phyloP scores from a whole-genome alignment of 2,113 vertebrate species.

The Misgurnus anguillicaudatus region DNA sequence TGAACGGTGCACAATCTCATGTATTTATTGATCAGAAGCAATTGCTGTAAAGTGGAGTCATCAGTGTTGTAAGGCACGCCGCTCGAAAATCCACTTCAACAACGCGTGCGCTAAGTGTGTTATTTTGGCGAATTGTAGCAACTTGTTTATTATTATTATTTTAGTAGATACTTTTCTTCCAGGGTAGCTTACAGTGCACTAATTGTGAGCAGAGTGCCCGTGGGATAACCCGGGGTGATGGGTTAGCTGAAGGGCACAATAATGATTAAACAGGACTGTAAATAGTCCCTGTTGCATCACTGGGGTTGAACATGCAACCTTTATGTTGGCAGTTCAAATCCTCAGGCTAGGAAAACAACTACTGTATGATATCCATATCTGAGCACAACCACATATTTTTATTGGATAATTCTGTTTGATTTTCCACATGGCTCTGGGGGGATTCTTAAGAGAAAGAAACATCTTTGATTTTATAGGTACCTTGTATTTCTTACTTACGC shows the following conservation, averaged over 20 bases:
- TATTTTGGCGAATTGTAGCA: background rate
- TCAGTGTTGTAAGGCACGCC: background rate
- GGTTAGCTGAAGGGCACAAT: slow-evolving; percentile 15
- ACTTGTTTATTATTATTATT: background rate
- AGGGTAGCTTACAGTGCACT: background rate
- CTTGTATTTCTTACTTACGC: too few relatives aligned
- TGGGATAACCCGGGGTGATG: slow-evolving; percentile 28
- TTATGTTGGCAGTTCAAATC: background rate
- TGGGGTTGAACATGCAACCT: background rate
- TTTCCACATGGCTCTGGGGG: background rate
- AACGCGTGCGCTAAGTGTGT: slow-evolving; percentile 9
- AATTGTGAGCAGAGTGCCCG: slow-evolving; percentile 2
- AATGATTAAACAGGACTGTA: background rate
- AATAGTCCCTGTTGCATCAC: background rate
- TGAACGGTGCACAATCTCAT: slow-evolving; percentile 8
- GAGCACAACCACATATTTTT: background rate
- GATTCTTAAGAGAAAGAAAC: background rate
- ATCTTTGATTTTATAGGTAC: background rate
- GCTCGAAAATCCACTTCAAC: background rate
- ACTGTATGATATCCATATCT: background rate
- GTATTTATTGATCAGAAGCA: slow-evolving; percentile 46
- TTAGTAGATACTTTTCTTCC: slow-evolving; percentile 10
- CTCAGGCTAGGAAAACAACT: background rate
- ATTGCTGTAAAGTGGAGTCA: slow-evolving; percentile 41
- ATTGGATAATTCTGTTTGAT: background rate